Evolutionary conservation across 2,113 vertebrate genomes (phyloP).

Genomic region (Sterrhoptilus dennistouni): DNA sequence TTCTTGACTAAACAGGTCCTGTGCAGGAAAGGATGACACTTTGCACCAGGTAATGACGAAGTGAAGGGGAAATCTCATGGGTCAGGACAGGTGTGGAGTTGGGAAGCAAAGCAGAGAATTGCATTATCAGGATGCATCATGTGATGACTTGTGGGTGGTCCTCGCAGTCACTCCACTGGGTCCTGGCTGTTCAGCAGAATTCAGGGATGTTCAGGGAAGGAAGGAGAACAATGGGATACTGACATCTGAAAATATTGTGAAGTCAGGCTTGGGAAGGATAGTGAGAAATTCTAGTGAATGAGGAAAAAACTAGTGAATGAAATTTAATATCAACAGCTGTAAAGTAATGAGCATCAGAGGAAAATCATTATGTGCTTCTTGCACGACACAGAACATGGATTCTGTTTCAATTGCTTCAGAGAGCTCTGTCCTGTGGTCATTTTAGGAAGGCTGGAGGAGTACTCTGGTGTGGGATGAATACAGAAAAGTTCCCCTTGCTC

Average conservation of each 20-base stretch:
- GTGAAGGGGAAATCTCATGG: neutral
- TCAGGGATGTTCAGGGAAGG: neutral
- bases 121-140: neutral
- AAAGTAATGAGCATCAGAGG: neutral
- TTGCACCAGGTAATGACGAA: neutral
- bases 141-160: neutral
- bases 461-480: neutral
- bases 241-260: neutral
- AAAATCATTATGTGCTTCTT: neutral
- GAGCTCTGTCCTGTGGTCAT: neutral
- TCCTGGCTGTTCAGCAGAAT: neutral
- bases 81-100: neutral
- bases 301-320: neutral
- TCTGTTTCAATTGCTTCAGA: neutral
- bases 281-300: neutral
- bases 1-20: neutral
- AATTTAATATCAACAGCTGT: neutral
- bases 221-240: neutral
- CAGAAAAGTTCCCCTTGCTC: neutral
- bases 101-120: neutral
- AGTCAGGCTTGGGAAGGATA: neutral
- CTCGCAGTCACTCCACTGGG: accelerated
- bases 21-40: neutral
- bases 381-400: neutral
- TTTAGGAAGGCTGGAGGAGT: neutral